Evolutionary conservation across 1,140 invertebrate genomes (phyloP).

Genomic region (Stegodyphus dumicola): DNA sequence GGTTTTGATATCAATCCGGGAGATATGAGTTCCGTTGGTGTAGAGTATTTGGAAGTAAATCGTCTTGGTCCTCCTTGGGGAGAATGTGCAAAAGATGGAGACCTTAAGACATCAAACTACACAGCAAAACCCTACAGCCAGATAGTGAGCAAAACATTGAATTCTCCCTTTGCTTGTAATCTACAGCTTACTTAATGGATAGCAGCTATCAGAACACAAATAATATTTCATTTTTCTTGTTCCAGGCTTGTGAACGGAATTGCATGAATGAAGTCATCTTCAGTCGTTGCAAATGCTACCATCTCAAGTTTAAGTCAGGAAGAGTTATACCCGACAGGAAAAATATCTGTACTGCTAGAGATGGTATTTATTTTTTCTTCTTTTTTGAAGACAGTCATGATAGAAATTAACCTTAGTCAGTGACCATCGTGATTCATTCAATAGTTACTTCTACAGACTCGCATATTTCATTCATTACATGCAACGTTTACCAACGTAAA

Average conservation of each 20-base stretch:
- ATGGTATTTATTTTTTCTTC: too few species aligned
- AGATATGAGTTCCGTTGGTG: constrained; percentile 4
- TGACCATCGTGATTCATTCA: too few species aligned
- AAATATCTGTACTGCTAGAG: not conserved
- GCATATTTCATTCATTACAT: too few species aligned
- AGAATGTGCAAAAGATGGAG: constrained; percentile 19
- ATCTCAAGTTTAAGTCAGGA: not conserved
- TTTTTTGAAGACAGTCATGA: too few species aligned
- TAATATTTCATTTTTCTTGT: not conserved
- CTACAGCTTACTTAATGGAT: not conserved
- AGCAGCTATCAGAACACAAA: not conserved
- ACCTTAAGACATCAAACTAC: not conserved
- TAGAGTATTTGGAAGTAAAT: not conserved
- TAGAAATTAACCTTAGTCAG: too few species aligned
- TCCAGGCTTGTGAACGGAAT: not conserved
- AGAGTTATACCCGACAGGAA: not conserved
- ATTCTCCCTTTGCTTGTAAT: too few species aligned
- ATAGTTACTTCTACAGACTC: too few species aligned
- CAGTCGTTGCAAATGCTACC: not conserved
- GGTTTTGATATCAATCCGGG: constrained; percentile 22
- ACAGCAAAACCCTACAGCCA: constrained; percentile 11
- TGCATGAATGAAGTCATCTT: not conserved
- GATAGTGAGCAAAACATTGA: constrained; percentile 1
- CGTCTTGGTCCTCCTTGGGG: constrained; percentile 26
- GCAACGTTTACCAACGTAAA: too few species aligned